These are phyloP conservation scores for Eucera pruinosa DNA, from an alignment of 2,888 invertebrate genomes.

Conservation along the genomic window DNA sequence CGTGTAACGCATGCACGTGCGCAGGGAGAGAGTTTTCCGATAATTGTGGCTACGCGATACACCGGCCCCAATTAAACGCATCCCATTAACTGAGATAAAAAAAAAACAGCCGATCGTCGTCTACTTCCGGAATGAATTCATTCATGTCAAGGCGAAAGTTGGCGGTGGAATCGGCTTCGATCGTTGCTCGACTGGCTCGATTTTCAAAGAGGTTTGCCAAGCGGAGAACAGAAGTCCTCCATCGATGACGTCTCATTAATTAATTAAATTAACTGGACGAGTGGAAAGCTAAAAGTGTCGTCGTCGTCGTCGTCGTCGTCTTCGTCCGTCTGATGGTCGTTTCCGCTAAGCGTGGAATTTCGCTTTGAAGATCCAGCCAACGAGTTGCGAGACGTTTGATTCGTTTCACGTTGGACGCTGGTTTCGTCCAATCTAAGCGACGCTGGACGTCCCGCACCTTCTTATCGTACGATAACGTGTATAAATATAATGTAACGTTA, in stretches of 20 bases:
- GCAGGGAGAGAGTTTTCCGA: conserved; percentile 27
- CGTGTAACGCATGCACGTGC: background rate
- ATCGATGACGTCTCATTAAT: conserved; percentile 18
- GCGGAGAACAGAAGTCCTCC: background rate
- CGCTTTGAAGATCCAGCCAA: conserved; percentile 22
- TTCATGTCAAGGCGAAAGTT: background rate
- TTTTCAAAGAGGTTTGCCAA: conserved; percentile 12
- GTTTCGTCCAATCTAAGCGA: conserved; percentile 67
- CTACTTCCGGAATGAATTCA: conserved; percentile 17
- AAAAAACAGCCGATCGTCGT: conserved; percentile 6
- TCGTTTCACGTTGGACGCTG: conserved; percentile 68
- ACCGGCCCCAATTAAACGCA: conserved; percentile 15
- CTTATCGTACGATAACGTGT: conserved; percentile 7
- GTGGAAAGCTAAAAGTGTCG: background rate
- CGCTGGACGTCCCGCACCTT: conserved; percentile 72
- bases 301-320: too few species aligned
- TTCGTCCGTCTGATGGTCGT: background rate
- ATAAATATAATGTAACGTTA: conserved; percentile 12
- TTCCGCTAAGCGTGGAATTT: background rate
- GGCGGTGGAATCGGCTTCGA: background rate
- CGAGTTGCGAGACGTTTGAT: background rate
- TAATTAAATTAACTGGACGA: background rate
- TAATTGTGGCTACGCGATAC: conserved; percentile 36
- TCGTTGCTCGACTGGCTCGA: conserved; percentile 4
- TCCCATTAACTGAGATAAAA: conserved; percentile 20